Evolutionary conservation across 2,113 vertebrate genomes (phyloP).

Genomic region (Lophotis ruficrista): DNA sequence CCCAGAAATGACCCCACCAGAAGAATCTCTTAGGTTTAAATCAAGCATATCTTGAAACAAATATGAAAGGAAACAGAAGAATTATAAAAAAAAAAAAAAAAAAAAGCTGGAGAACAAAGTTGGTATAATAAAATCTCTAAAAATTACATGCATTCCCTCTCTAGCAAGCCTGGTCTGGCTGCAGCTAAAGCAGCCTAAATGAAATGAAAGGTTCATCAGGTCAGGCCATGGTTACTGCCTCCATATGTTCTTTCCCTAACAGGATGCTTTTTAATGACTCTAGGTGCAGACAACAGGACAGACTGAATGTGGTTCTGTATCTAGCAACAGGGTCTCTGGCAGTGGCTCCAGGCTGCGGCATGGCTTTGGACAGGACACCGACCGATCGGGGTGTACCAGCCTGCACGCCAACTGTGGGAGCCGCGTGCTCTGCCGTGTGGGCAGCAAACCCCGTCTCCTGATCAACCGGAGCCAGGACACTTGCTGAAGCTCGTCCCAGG

Average conservation of each 20-base stretch:
- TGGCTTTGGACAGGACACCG: not conserved
- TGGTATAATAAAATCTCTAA: not conserved
- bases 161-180: not conserved
- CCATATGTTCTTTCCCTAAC: not conserved
- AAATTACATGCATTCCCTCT: not conserved
- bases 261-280: not conserved
- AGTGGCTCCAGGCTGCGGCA: rapidly evolving
- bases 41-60: not conserved
- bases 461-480: not conserved
- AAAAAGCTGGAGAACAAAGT: not conserved
- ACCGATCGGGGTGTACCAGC: too few relatives aligned
- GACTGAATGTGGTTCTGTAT: not conserved
- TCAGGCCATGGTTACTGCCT: not conserved
- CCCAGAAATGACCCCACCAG: not conserved
- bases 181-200: conserved; percentile 4
- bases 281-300: not conserved
- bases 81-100: too few relatives aligned
- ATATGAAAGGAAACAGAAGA: not conserved
- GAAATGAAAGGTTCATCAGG: conserved; percentile 8
- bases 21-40: conserved; percentile 10
- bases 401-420: not conserved
- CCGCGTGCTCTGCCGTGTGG: rapidly evolving
- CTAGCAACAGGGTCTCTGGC: not conserved
- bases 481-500: not conserved
- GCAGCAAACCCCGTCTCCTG: not conserved